These are phyloP conservation scores for Dicrurus megarhynchus DNA, from an alignment of 2,113 vertebrate genomes.

Conservation along the genomic window DNA sequence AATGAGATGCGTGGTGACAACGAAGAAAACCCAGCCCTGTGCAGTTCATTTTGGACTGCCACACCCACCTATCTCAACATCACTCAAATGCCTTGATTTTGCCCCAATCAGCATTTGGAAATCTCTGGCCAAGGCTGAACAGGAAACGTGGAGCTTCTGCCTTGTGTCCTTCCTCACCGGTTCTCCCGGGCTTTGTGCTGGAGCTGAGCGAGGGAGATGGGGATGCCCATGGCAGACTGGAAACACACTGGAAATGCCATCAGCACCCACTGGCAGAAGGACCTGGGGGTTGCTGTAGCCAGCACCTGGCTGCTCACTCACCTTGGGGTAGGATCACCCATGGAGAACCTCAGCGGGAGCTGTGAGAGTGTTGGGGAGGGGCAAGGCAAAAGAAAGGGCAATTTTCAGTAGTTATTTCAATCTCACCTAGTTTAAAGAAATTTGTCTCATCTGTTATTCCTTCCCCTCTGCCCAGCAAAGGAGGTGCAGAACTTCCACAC, in stretches of 20 bases:
- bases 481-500: neutral
- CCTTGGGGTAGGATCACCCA: accelerated
- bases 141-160: neutral
- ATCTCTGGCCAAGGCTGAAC: neutral
- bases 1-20: neutral
- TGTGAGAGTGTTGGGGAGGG: neutral
- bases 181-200: accelerated
- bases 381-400: neutral
- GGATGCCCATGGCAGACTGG: neutral
- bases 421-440: neutral
- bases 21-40: neutral
- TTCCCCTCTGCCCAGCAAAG: neutral
- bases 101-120: neutral
- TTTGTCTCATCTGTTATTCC: neutral
- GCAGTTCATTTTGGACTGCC: neutral
- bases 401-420: neutral
- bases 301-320: neutral
- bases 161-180: neutral
- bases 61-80: neutral
- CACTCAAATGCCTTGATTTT: neutral
- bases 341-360: neutral
- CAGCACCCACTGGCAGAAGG: neutral
- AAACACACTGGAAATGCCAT: neutral
- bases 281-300: accelerated
- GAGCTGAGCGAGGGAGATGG: neutral